Base-by-base conservation (phyloP, 2,797 vertebrate genomes). In the Ibycter americanus region DNA sequence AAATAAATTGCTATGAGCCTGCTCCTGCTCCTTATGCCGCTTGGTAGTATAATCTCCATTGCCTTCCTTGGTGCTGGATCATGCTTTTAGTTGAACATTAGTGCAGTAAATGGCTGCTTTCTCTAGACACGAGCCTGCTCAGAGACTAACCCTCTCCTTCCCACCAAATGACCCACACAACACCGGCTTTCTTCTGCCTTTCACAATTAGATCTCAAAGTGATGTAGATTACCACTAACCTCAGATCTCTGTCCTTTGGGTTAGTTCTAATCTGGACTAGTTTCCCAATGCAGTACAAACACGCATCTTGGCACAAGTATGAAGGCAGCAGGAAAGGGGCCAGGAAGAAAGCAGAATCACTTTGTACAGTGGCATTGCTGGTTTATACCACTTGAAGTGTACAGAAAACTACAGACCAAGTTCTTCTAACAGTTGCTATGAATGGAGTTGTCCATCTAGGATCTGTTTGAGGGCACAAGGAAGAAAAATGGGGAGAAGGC, bases 1-100 rank as follows among this genome's bases (percentile, higher is more conserved):
- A 95, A 96, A 96, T 90, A 96, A 90, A 96, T 91, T 90, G 83
- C 79, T 85, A 3, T 21, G 23, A 55, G 71, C 68, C 67, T 44
- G 38, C 44, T 84, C 47, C 63, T 47, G 88, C 61, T 92, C 88
- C 71, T 90, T 54, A 34, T 47, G 72, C 63, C 74, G 74, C 74
- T 84, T 44, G 59, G 34, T 27, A 44, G 76, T 3, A 22, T 46
- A 68, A 87, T 90, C 84, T 90, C 73, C 66, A 42, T 44, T 51
- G 40, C 42, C 40, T 54, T 73, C 23, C 3, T 2, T 38, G 71
- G 72, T 56, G 17, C 26, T 46, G 78, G 72, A 42, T 49, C 23
- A 13, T 34, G 70, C 54, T 90, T 90, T 79, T 58, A 85, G 44
- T 23, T 83, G 86, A 87, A 79, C 29, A 19, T 80, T 36, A 92